A percentile compares a stretch with the other conserved stretches of the same genome.
Conservation (phyloP, 2,797 vertebrate genomes). For the Acrossocheilus wenchowensis region DNA sequence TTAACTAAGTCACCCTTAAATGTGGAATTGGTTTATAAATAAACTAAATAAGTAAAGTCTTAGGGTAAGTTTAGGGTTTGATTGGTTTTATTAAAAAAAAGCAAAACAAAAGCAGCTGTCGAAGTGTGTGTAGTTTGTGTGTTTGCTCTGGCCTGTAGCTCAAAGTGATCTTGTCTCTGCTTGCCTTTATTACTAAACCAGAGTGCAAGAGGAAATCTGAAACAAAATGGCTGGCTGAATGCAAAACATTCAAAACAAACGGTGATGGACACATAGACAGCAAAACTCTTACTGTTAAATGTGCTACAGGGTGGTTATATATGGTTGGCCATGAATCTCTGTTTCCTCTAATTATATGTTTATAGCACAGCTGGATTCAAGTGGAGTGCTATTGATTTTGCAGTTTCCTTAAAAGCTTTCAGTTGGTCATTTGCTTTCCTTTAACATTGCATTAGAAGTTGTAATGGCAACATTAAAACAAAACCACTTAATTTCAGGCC, state of each 20-base stretch:
- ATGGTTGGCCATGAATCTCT: constrained; percentile 15
- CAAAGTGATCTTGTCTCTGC: constrained; percentile 50
- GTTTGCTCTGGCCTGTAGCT: constrained; percentile 49
- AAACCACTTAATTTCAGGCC: not conserved
- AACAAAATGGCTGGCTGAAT: constrained; percentile 55
- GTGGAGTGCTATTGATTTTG: constrained; percentile 46
- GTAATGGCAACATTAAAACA: constrained; percentile 28
- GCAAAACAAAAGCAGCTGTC: not conserved
- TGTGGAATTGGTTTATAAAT: not conserved
- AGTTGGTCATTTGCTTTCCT: constrained; percentile 6
- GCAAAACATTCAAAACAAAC: constrained; percentile 48
- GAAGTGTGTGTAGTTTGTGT: constrained; percentile 36
- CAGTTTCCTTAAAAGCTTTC: constrained; percentile 33
- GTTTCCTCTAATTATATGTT: constrained; percentile 27
- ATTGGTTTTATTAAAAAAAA: not conserved
- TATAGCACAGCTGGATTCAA: constrained; percentile 36
- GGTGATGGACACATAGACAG: not conserved
- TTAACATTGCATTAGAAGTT: constrained; percentile 35
- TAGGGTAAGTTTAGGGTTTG: not conserved
- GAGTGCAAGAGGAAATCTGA: constrained; percentile 46
- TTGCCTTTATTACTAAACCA: constrained; percentile 42
- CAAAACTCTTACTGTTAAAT: not conserved
- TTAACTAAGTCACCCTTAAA: not conserved
- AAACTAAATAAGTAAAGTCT: not conserved
- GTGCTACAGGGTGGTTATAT: not conserved